Evolutionary conservation across 2,888 invertebrate genomes (phyloP), one percentile per base, ranked within the genome.

Genomic region (Eristalinus aeneus): DNA sequence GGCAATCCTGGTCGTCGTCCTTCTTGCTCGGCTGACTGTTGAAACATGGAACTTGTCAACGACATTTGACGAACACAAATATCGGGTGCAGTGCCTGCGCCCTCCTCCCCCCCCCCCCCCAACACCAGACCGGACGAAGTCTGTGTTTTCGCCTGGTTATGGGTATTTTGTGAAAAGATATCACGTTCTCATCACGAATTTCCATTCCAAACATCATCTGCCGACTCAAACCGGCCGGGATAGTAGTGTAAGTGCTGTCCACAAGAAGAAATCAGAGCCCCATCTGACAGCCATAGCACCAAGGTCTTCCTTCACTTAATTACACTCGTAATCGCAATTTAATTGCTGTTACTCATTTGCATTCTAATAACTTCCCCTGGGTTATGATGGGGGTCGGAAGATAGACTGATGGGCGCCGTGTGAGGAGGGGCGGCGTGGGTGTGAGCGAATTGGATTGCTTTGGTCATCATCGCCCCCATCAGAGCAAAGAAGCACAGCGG

Each of bases 291-390:
- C 74, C 68, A 80, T 74, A 54, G 74, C 71, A 27, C 67, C 31
- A 39, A 53, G 39, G 23, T 61, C 73, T 64, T 64, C 64, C 60
- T 63, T 77, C 72, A 78, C 78, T 83, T 83, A 74, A 83, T 83
- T 83, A 83, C 83, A 83, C 83, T 74, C 74, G 83, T 83, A 83
- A 83, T 83, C 83, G 64, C 83, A 83, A 78, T 83, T 83, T 83
- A 83, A 83, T 83, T 83, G 83, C 83, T 83, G 53, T 83, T 78
- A 71, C 83, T 83, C 83, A 78, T 83, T 83, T 83, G 83, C 83
- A 83, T 83, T 78, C 78, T 83, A 78, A 82, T 77, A 77, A 77
- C 73, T 73, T 77, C 76, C 76, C 77, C 73, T 82, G 20, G 67
- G 80, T 61, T 68, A 63, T 74, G 74, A 46, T 61, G 63, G 32